phyloP scores from a whole-genome alignment of 2,797 vertebrate species.

The Bovichtus diacanthus region DNA sequence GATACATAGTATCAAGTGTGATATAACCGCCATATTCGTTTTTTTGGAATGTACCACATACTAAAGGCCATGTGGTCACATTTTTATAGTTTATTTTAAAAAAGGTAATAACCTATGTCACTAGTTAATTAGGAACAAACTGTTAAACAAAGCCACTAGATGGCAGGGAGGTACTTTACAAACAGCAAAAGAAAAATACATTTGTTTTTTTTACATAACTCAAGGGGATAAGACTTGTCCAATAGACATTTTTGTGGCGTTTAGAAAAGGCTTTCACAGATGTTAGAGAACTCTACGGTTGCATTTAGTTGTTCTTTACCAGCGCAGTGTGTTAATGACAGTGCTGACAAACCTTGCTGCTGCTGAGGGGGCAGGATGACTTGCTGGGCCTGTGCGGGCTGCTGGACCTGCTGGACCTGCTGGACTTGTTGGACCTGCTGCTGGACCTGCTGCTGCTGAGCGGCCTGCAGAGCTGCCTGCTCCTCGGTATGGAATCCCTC shows the following conservation, averaged over 20 bases:
- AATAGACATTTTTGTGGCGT: neutral
- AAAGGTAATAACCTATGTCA: no score
- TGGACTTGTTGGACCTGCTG: conserved; percentile 79
- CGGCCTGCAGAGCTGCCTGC: conserved; percentile 92
- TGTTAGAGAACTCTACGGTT: neutral
- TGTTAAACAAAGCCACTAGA: no score
- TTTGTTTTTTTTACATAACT: no score
- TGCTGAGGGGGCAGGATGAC: conserved; percentile 92
- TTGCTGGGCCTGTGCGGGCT: conserved; percentile 86
- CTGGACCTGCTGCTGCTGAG: conserved; percentile 86
- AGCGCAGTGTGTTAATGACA: no score
- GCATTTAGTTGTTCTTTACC: neutral
- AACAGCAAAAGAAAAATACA: no score
- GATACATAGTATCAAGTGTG: no score
- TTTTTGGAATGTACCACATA: no score
- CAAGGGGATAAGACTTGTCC: neutral
- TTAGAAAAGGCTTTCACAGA: neutral
- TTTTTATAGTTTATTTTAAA: no score
- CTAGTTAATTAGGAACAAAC: no score
- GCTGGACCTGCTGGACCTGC: conserved; percentile 82
- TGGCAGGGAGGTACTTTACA: no score
- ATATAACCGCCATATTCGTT: no score
- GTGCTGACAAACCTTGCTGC: conserved; percentile 87
- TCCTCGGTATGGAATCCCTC: conserved; percentile 98
- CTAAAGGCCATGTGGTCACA: no score